phyloP scores from a whole-genome alignment of 2,888 invertebrate species.

The Hoplodrina blanda region DNA sequence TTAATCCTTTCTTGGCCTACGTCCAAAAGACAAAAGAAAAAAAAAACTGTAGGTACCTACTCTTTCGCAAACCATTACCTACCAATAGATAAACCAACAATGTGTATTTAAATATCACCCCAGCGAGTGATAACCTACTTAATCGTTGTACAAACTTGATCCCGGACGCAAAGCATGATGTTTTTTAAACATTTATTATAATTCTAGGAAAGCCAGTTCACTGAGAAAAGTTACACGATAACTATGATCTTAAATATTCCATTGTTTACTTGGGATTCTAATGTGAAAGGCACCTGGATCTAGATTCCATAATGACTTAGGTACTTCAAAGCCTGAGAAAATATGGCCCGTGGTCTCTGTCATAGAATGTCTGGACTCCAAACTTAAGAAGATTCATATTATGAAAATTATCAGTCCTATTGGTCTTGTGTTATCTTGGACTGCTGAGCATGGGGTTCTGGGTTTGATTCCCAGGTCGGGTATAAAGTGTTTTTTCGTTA shows the following conservation, averaged over 20 bases:
- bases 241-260: constrained; percentile 35
- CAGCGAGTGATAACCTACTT: constrained; percentile 41
- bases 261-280: constrained; percentile 9
- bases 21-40: not conserved
- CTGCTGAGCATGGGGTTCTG: too few species aligned
- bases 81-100: not conserved
- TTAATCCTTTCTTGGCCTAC: not conserved
- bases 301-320: not conserved
- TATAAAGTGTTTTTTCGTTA: too few species aligned
- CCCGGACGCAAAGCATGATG: constrained; percentile 33
- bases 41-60: not conserved
- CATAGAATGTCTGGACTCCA: not conserved
- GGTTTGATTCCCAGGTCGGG: too few species aligned
- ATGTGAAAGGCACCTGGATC: not conserved
- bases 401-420: too few species aligned
- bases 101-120: constrained; percentile 15
- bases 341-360: not conserved
- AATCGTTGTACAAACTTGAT: constrained; percentile 18
- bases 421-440: too few species aligned
- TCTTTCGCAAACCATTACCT: not conserved
- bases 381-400: not conserved
- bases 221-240: constrained; percentile 13
- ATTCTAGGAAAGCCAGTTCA: constrained; percentile 35
- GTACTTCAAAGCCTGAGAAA: not conserved
- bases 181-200: constrained; percentile 44